These are phyloP conservation scores for Sinonovacula constricta DNA, from an alignment of 1,140 invertebrate genomes.

Conservation along the genomic window DNA sequence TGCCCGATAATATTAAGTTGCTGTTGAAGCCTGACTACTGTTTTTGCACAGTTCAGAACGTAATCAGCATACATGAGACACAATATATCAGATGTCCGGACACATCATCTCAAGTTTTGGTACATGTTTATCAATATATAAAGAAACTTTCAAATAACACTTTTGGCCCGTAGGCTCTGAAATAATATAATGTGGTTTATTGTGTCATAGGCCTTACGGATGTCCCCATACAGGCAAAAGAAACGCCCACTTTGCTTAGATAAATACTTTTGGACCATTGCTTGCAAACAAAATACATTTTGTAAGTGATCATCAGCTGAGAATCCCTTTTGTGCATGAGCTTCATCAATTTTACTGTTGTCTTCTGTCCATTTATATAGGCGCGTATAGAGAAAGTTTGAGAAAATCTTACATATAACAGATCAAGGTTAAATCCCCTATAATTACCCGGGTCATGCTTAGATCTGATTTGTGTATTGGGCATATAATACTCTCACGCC, in stretches of 20 bases:
- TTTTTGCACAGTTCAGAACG: slow-evolving; percentile 4
- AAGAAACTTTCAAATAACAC: slow-evolving; percentile 13
- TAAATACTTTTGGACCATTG: too few relatives aligned
- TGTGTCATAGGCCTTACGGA: slow-evolving; percentile 31
- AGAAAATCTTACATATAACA: slow-evolving; percentile 35
- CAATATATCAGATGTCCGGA: slow-evolving; percentile 16
- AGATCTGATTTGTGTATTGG: slow-evolving; percentile 31
- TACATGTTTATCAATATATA: slow-evolving; percentile 29
- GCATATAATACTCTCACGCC: slow-evolving; percentile 24
- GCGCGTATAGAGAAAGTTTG: slow-evolving; percentile 16
- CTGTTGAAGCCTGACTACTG: slow-evolving; percentile 4
- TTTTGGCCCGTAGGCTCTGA: neutral
- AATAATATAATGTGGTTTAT: slow-evolving; percentile 8
- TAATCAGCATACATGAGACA: slow-evolving; percentile 27
- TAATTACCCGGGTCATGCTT: slow-evolving; percentile 13
- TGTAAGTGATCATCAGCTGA: slow-evolving; percentile 34
- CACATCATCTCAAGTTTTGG: slow-evolving; percentile 12
- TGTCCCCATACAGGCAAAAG: slow-evolving; percentile 28
- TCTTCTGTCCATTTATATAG: slow-evolving; percentile 5
- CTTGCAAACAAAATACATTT: too few relatives aligned
- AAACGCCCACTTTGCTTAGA: slow-evolving; percentile 15
- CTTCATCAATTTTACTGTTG: slow-evolving; percentile 24
- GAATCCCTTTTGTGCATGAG: slow-evolving; percentile 26
- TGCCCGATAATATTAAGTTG: slow-evolving; percentile 4
- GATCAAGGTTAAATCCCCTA: slow-evolving; percentile 28